Percentiles rank a stretch among this genome's conserved stretches.
Evolutionary conservation across 2,888 invertebrate genomes (phyloP).

Genomic region (Tricholauxania praeusta): DNA sequence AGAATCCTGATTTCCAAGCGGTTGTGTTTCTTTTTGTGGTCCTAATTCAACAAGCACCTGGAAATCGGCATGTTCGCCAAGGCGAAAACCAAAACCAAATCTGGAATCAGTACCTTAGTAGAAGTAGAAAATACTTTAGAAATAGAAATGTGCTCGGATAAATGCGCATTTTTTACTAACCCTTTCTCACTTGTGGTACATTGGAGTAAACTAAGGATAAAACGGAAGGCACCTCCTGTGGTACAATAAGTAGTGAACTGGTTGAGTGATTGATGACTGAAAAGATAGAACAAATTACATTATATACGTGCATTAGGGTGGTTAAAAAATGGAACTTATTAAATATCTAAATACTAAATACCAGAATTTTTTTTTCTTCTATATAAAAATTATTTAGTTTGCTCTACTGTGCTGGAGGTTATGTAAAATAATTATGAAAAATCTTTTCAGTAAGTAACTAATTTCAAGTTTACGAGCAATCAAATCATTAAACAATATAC

Average conservation of each 20-base stretch:
- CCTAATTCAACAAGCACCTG: constrained; percentile 82
- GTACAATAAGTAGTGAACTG: constrained; percentile 75
- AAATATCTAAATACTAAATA: too few species aligned
- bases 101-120: constrained; percentile 82
- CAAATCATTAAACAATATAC: too few species aligned
- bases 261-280: constrained; percentile 68
- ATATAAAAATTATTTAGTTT: too few species aligned
- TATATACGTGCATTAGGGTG: too few species aligned
- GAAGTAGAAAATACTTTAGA: neutral
- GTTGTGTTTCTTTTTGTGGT: constrained; percentile 81
- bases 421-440: too few species aligned
- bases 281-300: constrained; percentile 28
- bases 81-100: constrained; percentile 82
- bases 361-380: too few species aligned
- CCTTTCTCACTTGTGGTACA: constrained; percentile 87
- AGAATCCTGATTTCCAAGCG: constrained; percentile 70
- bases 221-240: constrained; percentile 83
- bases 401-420: too few species aligned
- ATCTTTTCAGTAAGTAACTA: too few species aligned
- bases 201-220: constrained; percentile 85
- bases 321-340: too few species aligned
- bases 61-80: constrained; percentile 86
- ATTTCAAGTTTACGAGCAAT: too few species aligned
- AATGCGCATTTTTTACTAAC: constrained; percentile 64
- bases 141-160: neutral